phyloP scores from a whole-genome alignment of 64 coral and sea anemone genomes.

The Catalaphyllia jardinei region DNA sequence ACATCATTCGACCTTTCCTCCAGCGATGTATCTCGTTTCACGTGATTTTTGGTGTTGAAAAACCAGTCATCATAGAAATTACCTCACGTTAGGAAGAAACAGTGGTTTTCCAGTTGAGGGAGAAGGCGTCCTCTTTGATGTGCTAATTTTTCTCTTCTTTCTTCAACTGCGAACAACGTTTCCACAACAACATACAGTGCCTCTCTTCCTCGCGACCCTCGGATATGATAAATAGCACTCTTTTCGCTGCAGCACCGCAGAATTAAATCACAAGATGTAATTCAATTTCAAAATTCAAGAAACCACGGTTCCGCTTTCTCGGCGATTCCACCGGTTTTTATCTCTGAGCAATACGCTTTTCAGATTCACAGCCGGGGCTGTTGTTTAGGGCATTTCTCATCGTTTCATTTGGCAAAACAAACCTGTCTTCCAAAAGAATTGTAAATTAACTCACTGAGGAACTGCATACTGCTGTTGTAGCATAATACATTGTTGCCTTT shows the following conservation, averaged over 20 bases:
- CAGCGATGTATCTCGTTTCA: not conserved
- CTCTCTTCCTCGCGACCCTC: too few species aligned
- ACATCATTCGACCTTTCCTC: constrained; percentile 40
- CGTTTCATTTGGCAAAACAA: not conserved
- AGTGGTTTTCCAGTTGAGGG: not conserved
- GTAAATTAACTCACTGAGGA: not conserved
- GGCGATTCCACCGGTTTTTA: not conserved
- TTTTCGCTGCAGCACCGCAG: too few species aligned
- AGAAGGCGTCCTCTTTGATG: not conserved
- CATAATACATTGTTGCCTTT: not conserved
- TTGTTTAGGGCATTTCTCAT: not conserved
- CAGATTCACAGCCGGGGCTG: not conserved
- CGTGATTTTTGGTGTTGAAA: not conserved
- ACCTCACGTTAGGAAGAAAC: not conserved
- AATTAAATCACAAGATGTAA: too few species aligned
- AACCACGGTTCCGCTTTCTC: not conserved
- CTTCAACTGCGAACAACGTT: not conserved
- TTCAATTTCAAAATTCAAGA: too few species aligned
- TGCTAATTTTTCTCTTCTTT: not conserved
- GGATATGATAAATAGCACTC: too few species aligned
- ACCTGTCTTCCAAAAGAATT: not conserved
- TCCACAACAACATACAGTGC: too few species aligned
- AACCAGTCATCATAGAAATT: not conserved
- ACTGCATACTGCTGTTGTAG: not conserved
- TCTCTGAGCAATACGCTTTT: not conserved